phyloP scores from a whole-genome alignment of 2,797 vertebrate species.

The Phalanger gymnotis region DNA sequence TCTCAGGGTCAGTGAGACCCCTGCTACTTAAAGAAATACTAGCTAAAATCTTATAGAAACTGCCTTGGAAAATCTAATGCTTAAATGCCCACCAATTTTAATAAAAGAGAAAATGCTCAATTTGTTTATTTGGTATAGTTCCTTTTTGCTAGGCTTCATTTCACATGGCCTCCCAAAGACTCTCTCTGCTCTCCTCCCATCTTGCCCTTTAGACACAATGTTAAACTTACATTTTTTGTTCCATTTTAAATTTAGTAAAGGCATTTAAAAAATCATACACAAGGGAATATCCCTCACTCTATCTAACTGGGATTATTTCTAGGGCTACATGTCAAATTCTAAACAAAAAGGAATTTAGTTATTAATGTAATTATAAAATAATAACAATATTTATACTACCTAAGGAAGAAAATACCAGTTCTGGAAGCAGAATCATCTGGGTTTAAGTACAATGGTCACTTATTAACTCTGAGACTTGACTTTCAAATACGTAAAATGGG shows the following conservation, averaged over 20 bases:
- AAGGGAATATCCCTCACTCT: background rate
- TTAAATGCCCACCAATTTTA: slow-evolving; percentile 61
- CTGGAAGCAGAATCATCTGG: background rate
- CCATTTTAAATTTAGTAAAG: background rate
- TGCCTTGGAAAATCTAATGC: slow-evolving; percentile 59
- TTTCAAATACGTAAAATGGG: background rate
- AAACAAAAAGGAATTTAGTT: slow-evolving; percentile 8
- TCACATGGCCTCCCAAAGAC: background rate
- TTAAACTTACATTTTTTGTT: background rate
- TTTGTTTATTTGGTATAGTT: slow-evolving; percentile 37
- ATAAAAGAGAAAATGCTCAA: slow-evolving; percentile 55
- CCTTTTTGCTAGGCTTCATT: background rate
- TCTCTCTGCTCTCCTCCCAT: background rate
- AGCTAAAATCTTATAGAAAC: slow-evolving; percentile 36
- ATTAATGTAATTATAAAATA: background rate
- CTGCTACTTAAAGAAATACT: slow-evolving; percentile 71
- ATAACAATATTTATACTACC: background rate
- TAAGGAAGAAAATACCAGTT: background rate
- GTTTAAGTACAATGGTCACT: background rate
- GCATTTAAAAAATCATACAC: background rate
- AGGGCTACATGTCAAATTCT: slow-evolving; percentile 36
- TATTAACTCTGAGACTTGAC: background rate
- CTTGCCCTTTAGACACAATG: too few species aligned
- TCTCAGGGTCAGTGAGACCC: slow-evolving; percentile 83
- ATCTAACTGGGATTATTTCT: slow-evolving; percentile 36